Evolutionary conservation across 2,888 invertebrate species (phyloP).

Genomic region (Pyrochroa serraticornis): DNA sequence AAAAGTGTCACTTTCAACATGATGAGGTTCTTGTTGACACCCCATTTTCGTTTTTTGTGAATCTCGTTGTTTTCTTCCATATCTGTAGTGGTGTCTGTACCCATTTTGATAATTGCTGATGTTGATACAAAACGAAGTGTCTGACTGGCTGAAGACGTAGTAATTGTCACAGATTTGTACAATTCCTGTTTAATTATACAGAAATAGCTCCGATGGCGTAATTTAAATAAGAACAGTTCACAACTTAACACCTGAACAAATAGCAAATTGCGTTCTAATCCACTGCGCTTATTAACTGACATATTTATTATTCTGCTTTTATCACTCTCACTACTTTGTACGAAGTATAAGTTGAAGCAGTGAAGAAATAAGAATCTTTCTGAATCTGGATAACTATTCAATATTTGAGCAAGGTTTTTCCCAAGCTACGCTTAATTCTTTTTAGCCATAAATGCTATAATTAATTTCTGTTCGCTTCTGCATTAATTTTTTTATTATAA

Average conservation of each 20-base stretch:
- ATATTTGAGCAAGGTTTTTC: too few relatives aligned
- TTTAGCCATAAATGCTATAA: too few relatives aligned
- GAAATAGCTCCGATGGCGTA: slow-evolving; percentile 4
- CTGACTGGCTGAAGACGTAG: not conserved
- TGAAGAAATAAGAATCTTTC: too few relatives aligned
- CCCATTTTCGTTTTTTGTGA: slow-evolving; percentile 51
- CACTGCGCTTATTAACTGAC: not conserved
- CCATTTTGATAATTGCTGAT: slow-evolving; percentile 50
- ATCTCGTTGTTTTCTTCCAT: slow-evolving; percentile 58
- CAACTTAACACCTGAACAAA: slow-evolving; percentile 5
- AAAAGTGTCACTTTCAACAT: slow-evolving; percentile 83
- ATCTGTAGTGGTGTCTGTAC: slow-evolving; percentile 57
- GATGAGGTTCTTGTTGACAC: slow-evolving; percentile 77
- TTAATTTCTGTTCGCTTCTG: too few relatives aligned
- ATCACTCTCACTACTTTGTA: too few relatives aligned
- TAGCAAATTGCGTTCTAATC: not conserved
- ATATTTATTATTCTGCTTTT: not conserved
- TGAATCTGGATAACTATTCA: too few relatives aligned
- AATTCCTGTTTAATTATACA: slow-evolving; percentile 33
- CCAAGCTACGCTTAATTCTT: too few relatives aligned
- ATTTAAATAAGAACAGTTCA: slow-evolving; percentile 7
- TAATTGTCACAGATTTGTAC: slow-evolving; percentile 12
- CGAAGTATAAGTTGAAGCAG: too few relatives aligned
- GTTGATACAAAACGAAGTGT: not conserved
- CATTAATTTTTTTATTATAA: too few relatives aligned